These are phyloP conservation scores for Synergus laeviventris DNA, from an alignment of 2,888 invertebrate species.

Conservation along the genomic window DNA sequence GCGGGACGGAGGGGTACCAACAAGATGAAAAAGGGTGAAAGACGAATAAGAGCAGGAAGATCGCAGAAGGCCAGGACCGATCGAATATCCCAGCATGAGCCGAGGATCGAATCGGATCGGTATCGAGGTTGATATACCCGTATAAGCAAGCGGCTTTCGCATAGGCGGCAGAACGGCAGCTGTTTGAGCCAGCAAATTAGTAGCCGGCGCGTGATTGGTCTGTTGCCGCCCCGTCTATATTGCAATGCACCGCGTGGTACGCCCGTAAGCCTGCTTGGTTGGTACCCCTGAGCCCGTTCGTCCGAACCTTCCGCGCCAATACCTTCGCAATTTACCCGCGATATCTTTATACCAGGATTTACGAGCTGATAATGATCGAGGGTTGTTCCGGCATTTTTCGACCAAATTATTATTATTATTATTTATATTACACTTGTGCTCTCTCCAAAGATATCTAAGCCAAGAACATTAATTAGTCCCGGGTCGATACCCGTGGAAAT, in stretches of 20 bases:
- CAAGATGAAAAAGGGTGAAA: constrained; percentile 50
- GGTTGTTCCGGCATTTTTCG: constrained; percentile 74
- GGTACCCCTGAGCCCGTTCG: constrained; percentile 44
- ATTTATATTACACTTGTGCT: constrained; percentile 69
- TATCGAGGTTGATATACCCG: constrained; percentile 63
- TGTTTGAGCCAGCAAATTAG: constrained; percentile 76
- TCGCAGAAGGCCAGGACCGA: constrained; percentile 58
- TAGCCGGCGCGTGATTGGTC: constrained; percentile 76
- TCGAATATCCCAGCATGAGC: constrained; percentile 70
- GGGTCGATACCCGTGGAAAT: constrained; percentile 65
- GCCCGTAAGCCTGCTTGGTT: constrained; percentile 46
- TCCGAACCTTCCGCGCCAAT: constrained; percentile 50
- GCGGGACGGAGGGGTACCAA: constrained; percentile 61
- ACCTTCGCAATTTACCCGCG: constrained; percentile 73
- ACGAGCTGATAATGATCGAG: constrained; percentile 75
- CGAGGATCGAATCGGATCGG: constrained; percentile 64
- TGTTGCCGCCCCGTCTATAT: constrained; percentile 75
- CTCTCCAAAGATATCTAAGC: constrained; percentile 39
- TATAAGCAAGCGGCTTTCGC: constrained; percentile 67
- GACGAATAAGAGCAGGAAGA: constrained; percentile 54
- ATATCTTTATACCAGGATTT: constrained; percentile 75
- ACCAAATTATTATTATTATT: constrained; percentile 75
- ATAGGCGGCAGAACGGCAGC: constrained; percentile 75
- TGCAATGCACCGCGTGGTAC: constrained; percentile 66
- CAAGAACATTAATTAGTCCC: constrained; percentile 68